phyloP scores from a whole-genome alignment of 2,888 invertebrate species.

The Cosmia pyralina region DNA sequence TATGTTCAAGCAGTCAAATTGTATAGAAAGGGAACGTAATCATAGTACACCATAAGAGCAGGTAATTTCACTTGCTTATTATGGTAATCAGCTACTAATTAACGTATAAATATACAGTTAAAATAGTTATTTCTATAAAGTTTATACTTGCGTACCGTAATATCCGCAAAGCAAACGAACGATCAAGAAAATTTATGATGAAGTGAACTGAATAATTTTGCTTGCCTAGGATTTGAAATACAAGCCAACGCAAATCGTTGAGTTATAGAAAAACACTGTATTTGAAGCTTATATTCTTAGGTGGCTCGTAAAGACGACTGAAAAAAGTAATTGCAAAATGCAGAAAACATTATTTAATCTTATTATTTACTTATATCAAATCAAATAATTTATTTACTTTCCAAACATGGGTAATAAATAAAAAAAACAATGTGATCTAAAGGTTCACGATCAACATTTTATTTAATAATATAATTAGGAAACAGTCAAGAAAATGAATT shows the following conservation, averaged over 20 bases:
- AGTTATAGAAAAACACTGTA: slow-evolving; percentile 27
- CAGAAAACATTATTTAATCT: too few relatives aligned
- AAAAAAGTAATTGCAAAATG: too few relatives aligned
- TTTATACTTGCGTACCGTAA: slow-evolving; percentile 16
- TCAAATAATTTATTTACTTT: too few relatives aligned
- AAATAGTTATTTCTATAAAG: slow-evolving; percentile 32
- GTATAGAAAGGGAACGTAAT: slow-evolving; percentile 27
- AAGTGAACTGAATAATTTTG: slow-evolving; percentile 32
- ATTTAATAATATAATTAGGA: too few relatives aligned
- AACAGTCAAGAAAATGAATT: too few relatives aligned
- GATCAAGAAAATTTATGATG: slow-evolving; percentile 45
- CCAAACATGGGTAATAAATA: too few relatives aligned
- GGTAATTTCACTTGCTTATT: slow-evolving; percentile 47
- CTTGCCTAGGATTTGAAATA: slow-evolving; percentile 41
- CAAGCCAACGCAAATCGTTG: slow-evolving; percentile 20
- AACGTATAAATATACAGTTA: slow-evolving; percentile 35
- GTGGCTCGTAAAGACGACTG: neutral
- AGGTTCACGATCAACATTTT: too few relatives aligned
- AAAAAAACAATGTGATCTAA: too few relatives aligned
- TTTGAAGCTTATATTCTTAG: neutral
- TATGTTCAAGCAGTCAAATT: slow-evolving; percentile 33
- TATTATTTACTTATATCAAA: too few relatives aligned
- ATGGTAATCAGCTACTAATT: slow-evolving; percentile 56
- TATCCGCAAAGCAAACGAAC: slow-evolving; percentile 24
- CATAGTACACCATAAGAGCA: slow-evolving; percentile 5